phyloP scores from a whole-genome alignment of 2,888 invertebrate species.

The Anthophora plumipes region DNA sequence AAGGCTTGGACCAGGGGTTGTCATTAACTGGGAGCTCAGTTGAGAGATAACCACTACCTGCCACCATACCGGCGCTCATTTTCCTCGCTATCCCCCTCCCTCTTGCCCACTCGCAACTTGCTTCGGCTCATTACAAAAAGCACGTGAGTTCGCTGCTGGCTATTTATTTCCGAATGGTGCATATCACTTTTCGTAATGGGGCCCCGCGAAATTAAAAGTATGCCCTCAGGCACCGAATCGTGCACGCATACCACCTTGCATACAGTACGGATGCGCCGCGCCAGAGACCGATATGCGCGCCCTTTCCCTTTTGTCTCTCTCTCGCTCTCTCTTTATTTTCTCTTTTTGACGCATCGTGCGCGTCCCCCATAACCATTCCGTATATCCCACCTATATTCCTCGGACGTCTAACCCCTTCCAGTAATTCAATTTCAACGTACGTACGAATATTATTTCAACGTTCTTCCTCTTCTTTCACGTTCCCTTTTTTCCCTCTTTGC shows the following conservation, averaged over 20 bases:
- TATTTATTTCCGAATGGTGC: slow-evolving; percentile 82
- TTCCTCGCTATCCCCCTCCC: slow-evolving; percentile 75
- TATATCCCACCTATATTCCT: not conserved
- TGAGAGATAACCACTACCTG: slow-evolving; percentile 84
- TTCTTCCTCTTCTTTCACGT: not conserved
- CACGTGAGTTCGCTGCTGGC: slow-evolving; percentile 78
- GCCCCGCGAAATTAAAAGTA: slow-evolving; percentile 78
- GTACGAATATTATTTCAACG: not conserved
- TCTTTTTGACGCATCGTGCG: not conserved
- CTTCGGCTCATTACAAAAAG: slow-evolving; percentile 76
- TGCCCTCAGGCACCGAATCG: slow-evolving; percentile 74
- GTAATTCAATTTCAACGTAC: slow-evolving; percentile 31
- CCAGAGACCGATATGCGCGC: slow-evolving; percentile 42
- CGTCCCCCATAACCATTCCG: slow-evolving; percentile 24
- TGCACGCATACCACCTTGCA: slow-evolving; percentile 61
- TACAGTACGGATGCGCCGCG: slow-evolving; percentile 39
- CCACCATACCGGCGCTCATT: slow-evolving; percentile 82
- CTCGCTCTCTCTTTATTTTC: not conserved
- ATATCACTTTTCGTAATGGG: slow-evolving; percentile 82
- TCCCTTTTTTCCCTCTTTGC: no score
- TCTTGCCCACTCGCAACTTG: slow-evolving; percentile 55
- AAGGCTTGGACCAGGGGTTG: slow-evolving; percentile 78
- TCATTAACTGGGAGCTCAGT: slow-evolving; percentile 84
- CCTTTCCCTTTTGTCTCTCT: slow-evolving; percentile 16
- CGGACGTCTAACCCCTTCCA: not conserved